Conservation (phyloP, 2,888 invertebrate genomes). For the Lasioglossum marginatum region DNA sequence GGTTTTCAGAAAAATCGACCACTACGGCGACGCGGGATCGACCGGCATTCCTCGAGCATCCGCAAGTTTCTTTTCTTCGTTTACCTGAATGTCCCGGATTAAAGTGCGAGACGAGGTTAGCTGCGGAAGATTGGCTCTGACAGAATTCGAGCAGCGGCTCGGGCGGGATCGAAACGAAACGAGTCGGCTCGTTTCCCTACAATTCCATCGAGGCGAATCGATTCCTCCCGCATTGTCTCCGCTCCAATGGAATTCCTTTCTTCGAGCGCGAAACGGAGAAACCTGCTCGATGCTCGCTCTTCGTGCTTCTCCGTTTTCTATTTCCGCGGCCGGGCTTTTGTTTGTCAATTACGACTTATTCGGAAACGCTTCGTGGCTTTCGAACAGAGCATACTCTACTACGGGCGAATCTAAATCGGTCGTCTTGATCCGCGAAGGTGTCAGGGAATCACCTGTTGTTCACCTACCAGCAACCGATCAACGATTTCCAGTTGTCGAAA, state of each 20-base stretch:
- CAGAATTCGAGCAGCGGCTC: constrained; percentile 50
- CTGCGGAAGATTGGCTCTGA: constrained; percentile 54
- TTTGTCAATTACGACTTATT: constrained; percentile 1
- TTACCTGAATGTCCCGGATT: constrained; percentile 59
- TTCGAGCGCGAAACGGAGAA: neutral
- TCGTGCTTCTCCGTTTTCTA: neutral
- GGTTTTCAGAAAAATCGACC: neutral
- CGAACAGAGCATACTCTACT: neutral
- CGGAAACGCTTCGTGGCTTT: neutral
- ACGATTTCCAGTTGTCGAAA: neutral
- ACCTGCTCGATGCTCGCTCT: neutral
- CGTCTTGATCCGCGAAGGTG: neutral
- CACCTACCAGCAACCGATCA: neutral
- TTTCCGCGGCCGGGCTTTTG: neutral
- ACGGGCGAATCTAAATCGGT: neutral
- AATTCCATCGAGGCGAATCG: constrained; percentile 62
- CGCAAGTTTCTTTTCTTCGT: constrained; percentile 51
- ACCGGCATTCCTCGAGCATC: constrained; percentile 30
- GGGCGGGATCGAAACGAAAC: constrained; percentile 50
- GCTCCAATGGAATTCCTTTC: constrained; percentile 12
- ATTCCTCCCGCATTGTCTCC: constrained; percentile 53
- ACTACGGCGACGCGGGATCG: neutral
- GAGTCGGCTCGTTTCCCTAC: constrained; percentile 51
- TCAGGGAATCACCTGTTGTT: neutral
- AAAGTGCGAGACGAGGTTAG: constrained; percentile 49